These are phyloP conservation scores for Pelodiscus sinensis DNA, from an alignment of 2,113 vertebrate species.

Conservation along the genomic window DNA sequence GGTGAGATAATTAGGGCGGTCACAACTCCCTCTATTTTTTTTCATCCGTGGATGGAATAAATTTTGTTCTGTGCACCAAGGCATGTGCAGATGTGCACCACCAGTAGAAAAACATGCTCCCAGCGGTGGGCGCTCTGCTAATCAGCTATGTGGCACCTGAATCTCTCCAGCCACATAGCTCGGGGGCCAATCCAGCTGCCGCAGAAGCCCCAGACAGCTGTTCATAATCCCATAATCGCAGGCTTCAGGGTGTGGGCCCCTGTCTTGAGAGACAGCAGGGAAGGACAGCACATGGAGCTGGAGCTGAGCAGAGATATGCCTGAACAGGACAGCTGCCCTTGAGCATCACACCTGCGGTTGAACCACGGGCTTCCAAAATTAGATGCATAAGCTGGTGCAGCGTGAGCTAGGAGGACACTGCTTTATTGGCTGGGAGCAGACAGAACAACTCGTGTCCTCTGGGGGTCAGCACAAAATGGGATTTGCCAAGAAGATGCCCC, in stretches of 20 bases:
- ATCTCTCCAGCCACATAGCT: too few species aligned
- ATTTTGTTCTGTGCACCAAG: too few species aligned
- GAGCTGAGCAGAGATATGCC: neutral
- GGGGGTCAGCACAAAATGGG: neutral
- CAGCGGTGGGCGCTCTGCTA: too few species aligned
- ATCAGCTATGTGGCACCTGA: too few species aligned
- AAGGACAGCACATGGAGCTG: neutral
- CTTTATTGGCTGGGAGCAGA: neutral
- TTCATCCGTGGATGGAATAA: too few species aligned
- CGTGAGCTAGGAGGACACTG: neutral
- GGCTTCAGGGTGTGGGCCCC: neutral
- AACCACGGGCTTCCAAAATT: neutral
- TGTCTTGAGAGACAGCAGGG: neutral
- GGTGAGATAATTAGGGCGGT: too few species aligned
- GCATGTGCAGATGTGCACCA: too few species aligned
- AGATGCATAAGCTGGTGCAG: neutral
- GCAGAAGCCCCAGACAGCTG: rapidly evolving
- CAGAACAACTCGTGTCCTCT: neutral
- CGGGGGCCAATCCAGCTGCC: neutral
- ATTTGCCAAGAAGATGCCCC: neutral
- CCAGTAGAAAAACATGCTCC: too few species aligned
- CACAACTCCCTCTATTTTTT: neutral
- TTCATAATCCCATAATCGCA: neutral
- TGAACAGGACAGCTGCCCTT: neutral
- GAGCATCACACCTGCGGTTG: neutral